phyloP scores from a whole-genome alignment of 2,797 vertebrate genomes.

The Pipistrellus nathusii region DNA sequence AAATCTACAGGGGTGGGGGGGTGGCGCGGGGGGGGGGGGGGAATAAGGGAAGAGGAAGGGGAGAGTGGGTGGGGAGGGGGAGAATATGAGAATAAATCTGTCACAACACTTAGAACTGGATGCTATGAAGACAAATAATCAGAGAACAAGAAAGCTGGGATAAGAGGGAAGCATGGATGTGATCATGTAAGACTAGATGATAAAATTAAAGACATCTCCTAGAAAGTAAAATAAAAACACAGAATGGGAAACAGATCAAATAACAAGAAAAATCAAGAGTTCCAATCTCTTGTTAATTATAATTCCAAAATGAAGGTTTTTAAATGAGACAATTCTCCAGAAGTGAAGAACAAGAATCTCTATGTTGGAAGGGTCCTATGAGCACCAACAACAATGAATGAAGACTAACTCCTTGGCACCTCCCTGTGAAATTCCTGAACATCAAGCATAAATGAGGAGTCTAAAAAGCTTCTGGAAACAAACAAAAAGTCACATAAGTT shows the following conservation, averaged over 20 bases:
- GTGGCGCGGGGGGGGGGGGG: accelerated
- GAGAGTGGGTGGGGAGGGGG: no score
- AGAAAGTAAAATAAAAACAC: slow-evolving; percentile 28
- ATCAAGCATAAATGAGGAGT: neutral
- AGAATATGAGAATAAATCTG: neutral
- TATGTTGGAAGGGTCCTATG: neutral
- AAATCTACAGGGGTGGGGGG: neutral
- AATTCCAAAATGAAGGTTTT: slow-evolving; percentile 15
- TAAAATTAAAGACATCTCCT: neutral
- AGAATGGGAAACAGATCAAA: neutral
- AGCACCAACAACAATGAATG: neutral
- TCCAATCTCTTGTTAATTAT: neutral
- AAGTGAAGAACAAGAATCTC: neutral
- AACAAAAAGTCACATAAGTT: neutral
- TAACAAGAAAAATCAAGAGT: neutral
- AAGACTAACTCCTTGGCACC: neutral
- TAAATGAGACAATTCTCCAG: neutral
- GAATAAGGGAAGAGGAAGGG: neutral
- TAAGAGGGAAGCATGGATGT: neutral
- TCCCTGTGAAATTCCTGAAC: neutral
- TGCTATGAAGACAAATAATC: neutral
- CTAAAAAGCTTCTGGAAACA: neutral
- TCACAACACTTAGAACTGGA: neutral
- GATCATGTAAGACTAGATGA: neutral
- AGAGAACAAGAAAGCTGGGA: neutral